These are phyloP conservation scores for Tricholaema leucomelas DNA, from an alignment of 2,113 vertebrate genomes.

Conservation along the genomic window DNA sequence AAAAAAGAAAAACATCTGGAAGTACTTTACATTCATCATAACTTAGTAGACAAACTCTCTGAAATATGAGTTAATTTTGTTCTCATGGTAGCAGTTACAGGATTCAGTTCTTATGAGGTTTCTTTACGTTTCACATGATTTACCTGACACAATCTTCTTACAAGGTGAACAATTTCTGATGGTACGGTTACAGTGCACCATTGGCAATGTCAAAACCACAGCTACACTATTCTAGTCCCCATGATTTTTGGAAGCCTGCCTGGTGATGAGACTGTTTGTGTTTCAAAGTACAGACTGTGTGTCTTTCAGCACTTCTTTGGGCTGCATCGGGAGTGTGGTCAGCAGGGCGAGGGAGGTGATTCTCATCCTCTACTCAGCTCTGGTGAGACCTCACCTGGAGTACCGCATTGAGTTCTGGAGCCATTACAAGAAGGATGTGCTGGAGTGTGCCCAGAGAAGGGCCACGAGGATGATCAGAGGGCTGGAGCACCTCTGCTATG, in stretches of 20 bases:
- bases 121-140: background rate
- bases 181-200: rapidly evolving
- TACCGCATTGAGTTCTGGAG: no score
- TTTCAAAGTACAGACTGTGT: background rate
- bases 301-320: background rate
- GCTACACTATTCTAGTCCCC: rapidly evolving
- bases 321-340: no score
- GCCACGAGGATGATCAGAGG: no score
- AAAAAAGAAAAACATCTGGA: background rate
- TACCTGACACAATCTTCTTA: background rate
- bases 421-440: no score
- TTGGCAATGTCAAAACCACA: background rate
- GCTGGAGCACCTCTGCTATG: no score
- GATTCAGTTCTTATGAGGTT: background rate
- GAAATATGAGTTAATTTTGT: background rate
- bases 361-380: no score
- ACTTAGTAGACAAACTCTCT: background rate
- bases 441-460: no score
- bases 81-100: background rate
- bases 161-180: background rate
- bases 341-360: no score
- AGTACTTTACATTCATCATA: background rate
- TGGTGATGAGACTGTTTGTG: background rate
- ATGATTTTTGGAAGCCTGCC: background rate
- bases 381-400: no score